These are phyloP conservation scores for Mythimna pallens DNA, from an alignment of 2,888 invertebrate species.

Conservation along the genomic window DNA sequence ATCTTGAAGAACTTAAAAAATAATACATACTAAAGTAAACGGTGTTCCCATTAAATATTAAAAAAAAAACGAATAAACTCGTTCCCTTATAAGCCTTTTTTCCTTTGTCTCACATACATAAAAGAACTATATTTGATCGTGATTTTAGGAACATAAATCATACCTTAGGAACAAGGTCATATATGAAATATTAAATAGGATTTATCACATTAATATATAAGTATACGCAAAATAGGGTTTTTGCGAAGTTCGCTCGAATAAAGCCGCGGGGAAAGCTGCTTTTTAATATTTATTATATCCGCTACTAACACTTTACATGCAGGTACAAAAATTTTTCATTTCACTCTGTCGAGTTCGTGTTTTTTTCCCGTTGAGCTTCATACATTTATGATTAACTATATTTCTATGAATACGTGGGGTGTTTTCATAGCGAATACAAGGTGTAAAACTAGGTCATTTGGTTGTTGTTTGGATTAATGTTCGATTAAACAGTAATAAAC, in stretches of 20 bases:
- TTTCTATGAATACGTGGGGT: constrained; percentile 23
- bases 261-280: constrained; percentile 30
- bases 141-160: constrained; percentile 21
- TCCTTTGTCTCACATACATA: neutral
- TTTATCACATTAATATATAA: constrained; percentile 44
- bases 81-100: neutral
- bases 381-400: constrained; percentile 34
- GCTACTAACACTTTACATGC: constrained; percentile 40
- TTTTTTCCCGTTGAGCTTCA: constrained; percentile 18
- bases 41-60: neutral
- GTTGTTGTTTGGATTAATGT: neutral
- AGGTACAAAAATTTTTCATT: constrained; percentile 44
- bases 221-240: constrained; percentile 25
- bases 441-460: constrained; percentile 1
- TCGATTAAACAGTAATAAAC: neutral
- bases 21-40: neutral
- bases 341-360: constrained; percentile 19
- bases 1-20: too few species aligned
- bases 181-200: constrained; percentile 34
- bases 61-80: neutral
- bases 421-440: constrained; percentile 2
- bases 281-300: constrained; percentile 57
- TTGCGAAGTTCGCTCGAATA: constrained; percentile 17
- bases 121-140: constrained; percentile 1
- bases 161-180: constrained; percentile 11